Evolutionary conservation across 2,888 invertebrate species (phyloP).

Genomic region (Meiosimyza decipiens): DNA sequence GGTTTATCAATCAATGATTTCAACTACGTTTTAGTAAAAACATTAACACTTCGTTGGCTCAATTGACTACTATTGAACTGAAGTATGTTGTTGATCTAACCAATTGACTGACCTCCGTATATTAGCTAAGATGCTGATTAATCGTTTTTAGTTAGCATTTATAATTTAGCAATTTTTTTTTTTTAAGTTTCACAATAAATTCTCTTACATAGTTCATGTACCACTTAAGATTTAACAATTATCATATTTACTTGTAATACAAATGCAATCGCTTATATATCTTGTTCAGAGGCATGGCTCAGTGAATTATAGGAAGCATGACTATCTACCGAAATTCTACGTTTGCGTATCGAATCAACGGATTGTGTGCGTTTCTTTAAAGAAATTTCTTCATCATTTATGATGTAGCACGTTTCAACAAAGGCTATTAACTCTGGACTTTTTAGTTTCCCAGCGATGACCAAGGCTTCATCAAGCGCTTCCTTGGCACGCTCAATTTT

Average conservation of each 20-base stretch:
- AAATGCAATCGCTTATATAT: not conserved
- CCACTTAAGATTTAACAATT: not conserved
- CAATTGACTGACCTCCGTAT: no score
- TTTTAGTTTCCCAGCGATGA: constrained; percentile 50
- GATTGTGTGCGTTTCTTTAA: constrained; percentile 53
- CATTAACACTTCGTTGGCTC: no score
- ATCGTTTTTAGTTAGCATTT: no score
- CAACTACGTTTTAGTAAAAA: no score
- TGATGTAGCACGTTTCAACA: constrained; percentile 54
- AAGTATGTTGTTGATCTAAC: no score
- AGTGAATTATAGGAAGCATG: constrained; percentile 34
- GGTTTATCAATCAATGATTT: no score
- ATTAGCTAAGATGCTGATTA: no score
- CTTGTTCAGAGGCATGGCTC: not conserved
- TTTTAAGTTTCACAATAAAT: constrained; percentile 8
- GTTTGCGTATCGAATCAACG: constrained; percentile 46
- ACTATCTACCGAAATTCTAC: constrained; percentile 41
- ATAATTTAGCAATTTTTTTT: no score
- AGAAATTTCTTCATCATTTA: constrained; percentile 55
- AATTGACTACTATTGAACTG: no score
- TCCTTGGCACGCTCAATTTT: constrained; percentile 59
- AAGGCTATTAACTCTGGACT: constrained; percentile 50
- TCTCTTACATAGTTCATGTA: constrained; percentile 12
- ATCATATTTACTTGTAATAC: not conserved
- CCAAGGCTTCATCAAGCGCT: constrained; percentile 51